Evolutionary conservation across 1,140 invertebrate genomes (phyloP), one percentile per base, ranked within the genome.

Genomic region (Geopemphigus sp.): DNA sequence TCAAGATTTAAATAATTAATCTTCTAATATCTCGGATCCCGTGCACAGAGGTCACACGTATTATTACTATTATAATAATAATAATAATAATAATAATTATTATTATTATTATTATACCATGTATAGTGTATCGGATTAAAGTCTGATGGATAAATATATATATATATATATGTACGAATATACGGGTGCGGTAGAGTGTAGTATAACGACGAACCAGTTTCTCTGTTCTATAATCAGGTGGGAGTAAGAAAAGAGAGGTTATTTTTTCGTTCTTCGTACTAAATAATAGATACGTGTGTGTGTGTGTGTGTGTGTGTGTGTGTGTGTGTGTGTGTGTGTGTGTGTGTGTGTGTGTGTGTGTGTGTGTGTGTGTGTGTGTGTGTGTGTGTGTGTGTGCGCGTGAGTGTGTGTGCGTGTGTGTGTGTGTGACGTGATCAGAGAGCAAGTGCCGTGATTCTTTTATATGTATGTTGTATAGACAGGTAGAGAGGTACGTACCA

Each of bases 241-340:
- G 74, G 74, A 78, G 74, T 78, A 59, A 59, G 59, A 74, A 59
- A 57, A 76, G 39, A 89, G 54, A 29, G 54, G 26, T 19, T 82
- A 87, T 54, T 32, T 72, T 74, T 56, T 32, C 47, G 17, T 74
- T 76, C 22, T 76, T 54, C 56, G 5, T 24, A 11, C 50, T 56
- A 57, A n/a, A 32, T 19, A 14, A 29, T 22, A 39, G 3, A 50
- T 14, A 50, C 12, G 12, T 50, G 12, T 50, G 12, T 50, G 50
- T 12, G n/a, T 50, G 12, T 50, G 12, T 50, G 12, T 50, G 50
- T 12, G n/a, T 50, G 12, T 50, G 12, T 50, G 12, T 50, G 50
- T 12, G n/a, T 50, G 12, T 50, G 12, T 50, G 12, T 50, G 50
- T 12, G n/a, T 50, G 12, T 50, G 12, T 50, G 12, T 50, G 50